Percentiles rank a stretch among this genome's conserved stretches.
These are phyloP conservation scores for Malacosoma neustria DNA, from an alignment of 2,888 invertebrate species.

Conservation along the genomic window DNA sequence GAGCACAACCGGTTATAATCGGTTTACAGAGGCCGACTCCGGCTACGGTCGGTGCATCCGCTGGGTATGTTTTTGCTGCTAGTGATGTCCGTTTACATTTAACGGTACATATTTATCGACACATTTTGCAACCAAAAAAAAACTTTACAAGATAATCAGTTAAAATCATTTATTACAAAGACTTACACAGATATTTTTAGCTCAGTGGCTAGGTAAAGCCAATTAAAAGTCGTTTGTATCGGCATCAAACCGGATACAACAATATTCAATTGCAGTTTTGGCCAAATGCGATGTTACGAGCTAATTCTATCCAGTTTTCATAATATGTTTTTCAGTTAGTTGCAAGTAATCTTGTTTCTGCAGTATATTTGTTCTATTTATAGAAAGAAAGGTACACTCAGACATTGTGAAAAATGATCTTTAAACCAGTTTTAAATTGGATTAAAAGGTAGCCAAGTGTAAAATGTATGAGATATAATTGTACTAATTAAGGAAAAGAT, in stretches of 20 bases:
- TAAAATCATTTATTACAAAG: too few relatives aligned
- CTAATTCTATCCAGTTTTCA: constrained; percentile 28
- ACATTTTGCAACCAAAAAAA: too few relatives aligned
- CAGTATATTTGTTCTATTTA: too few relatives aligned
- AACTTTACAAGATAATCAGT: too few relatives aligned
- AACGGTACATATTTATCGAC: constrained; percentile 18
- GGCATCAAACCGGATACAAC: constrained; percentile 31
- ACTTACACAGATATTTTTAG: constrained; percentile 11
- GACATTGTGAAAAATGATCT: too few relatives aligned
- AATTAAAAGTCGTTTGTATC: constrained; percentile 14
- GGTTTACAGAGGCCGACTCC: constrained; percentile 57
- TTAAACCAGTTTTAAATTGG: too few relatives aligned
- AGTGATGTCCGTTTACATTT: constrained; percentile 38
- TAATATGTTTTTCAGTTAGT: constrained; percentile 2
- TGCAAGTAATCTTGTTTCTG: not conserved
- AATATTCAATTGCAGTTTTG: constrained; percentile 27
- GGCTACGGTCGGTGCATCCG: constrained; percentile 58
- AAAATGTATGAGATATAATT: too few relatives aligned
- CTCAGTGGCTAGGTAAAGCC: constrained; percentile 2
- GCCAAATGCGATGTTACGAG: constrained; percentile 27
- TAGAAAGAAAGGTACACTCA: too few relatives aligned
- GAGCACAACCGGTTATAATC: constrained; percentile 60
- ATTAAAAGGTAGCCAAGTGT: too few relatives aligned
- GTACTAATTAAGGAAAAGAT: too few relatives aligned
- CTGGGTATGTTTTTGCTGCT: constrained; percentile 24